phyloP scores from a whole-genome alignment of 2,888 invertebrate genomes.

The Eledona agricola region DNA sequence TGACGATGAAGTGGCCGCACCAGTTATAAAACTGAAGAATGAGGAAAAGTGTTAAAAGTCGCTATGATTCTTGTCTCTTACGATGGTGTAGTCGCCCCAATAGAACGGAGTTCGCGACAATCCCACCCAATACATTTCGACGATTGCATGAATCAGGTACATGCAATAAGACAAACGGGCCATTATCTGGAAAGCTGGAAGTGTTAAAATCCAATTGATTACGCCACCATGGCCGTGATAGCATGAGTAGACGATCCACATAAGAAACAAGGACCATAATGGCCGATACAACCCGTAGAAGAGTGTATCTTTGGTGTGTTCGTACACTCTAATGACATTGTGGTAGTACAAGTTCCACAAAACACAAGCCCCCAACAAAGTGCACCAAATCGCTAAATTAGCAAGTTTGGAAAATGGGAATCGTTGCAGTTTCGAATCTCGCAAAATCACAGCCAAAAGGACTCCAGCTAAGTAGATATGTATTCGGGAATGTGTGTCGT shows the following conservation, averaged over 20 bases:
- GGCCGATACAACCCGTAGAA: conserved; percentile 34
- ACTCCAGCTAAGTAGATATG: conserved; percentile 30
- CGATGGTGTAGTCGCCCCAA: conserved; percentile 49
- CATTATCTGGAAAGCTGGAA: conserved; percentile 64
- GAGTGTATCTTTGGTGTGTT: conserved; percentile 24
- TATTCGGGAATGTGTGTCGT: conserved; percentile 33
- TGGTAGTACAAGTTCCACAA: conserved; percentile 31
- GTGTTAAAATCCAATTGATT: conserved; percentile 65
- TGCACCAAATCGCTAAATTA: conserved; percentile 29
- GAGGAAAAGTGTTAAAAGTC: conserved; percentile 20
- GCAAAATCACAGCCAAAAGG: conserved; percentile 19
- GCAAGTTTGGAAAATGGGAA: conserved; percentile 24
- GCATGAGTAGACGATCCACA: conserved; percentile 34
- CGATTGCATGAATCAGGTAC: conserved; percentile 65
- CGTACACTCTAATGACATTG: conserved; percentile 12
- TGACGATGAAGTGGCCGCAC: conserved; percentile 62
- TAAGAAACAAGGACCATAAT: conserved; percentile 22
- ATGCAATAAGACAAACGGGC: conserved; percentile 67
- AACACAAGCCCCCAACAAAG: conserved; percentile 11
- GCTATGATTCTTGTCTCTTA: conserved; percentile 39
- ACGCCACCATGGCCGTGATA: conserved; percentile 45
- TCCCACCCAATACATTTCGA: conserved; percentile 48
- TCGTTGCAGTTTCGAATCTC: conserved; percentile 13
- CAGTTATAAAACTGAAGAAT: conserved; percentile 58
- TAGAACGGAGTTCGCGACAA: conserved; percentile 43